Percentiles rank a stretch among this genome's conserved stretches.
Evolutionary conservation across 2,113 vertebrate genomes (phyloP).

Genomic region (Microcebus jonahi): DNA sequence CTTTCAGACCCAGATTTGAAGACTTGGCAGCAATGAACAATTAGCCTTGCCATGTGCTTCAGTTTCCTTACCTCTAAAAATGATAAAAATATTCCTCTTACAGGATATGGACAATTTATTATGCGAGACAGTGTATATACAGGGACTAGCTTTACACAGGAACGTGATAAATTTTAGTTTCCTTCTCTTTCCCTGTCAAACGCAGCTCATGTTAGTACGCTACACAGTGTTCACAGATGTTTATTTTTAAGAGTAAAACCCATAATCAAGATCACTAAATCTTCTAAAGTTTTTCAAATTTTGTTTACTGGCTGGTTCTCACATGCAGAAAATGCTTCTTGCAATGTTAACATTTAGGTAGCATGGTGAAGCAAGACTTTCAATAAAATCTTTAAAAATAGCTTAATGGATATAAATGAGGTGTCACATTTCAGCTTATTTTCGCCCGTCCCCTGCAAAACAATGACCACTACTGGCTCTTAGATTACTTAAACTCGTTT

Average conservation of each 20-base stretch:
- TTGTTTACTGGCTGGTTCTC: neutral
- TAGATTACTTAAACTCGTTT: neutral
- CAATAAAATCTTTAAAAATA: neutral
- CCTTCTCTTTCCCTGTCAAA: neutral
- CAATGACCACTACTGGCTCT: neutral
- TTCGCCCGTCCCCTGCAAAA: neutral
- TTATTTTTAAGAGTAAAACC: conserved; percentile 2
- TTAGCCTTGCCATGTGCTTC: neutral
- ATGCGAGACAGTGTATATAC: neutral
- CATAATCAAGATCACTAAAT: neutral
- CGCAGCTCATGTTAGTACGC: neutral
- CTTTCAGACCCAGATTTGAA: neutral
- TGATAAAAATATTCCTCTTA: neutral
- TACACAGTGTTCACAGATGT: neutral
- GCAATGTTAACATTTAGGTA: neutral
- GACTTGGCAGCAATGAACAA: neutral
- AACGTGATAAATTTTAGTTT: too few relatives aligned
- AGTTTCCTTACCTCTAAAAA: neutral
- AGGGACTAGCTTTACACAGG: neutral
- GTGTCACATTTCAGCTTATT: neutral
- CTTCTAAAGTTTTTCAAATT: neutral
- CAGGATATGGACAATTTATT: neutral
- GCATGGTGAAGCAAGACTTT: neutral
- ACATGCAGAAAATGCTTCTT: neutral
- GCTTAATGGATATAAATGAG: neutral